These are phyloP conservation scores for Aulostomus chinensis DNA, from an alignment of 2,797 vertebrate genomes.

Conservation along the genomic window DNA sequence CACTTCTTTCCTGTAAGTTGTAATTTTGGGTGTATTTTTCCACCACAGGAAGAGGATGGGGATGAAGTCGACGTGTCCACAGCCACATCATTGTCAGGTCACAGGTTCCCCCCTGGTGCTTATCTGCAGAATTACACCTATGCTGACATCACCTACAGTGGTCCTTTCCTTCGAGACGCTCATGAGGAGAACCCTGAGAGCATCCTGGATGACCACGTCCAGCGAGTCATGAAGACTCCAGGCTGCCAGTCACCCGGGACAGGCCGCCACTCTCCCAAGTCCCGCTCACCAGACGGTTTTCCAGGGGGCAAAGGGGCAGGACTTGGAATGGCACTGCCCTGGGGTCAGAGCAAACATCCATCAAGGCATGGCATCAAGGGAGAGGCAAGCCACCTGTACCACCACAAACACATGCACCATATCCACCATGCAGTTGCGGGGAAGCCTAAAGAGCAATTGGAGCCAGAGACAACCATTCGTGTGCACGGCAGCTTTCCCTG, in stretches of 20 bases:
- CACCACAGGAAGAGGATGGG: slow-evolving; percentile 91
- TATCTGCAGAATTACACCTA: slow-evolving; percentile 86
- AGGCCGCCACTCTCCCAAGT: slow-evolving; percentile 89
- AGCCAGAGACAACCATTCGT: slow-evolving; percentile 79
- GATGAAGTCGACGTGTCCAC: slow-evolving; percentile 84
- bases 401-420: slow-evolving; percentile 90
- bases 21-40: too few species aligned
- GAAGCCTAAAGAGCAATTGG: slow-evolving; percentile 87
- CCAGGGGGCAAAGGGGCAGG: slow-evolving; percentile 74
- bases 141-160: slow-evolving; percentile 81
- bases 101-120: slow-evolving; percentile 84
- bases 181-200: slow-evolving; percentile 97
- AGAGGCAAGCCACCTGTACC: slow-evolving; percentile 79
- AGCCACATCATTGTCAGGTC: slow-evolving; percentile 76
- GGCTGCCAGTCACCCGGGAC: slow-evolving; percentile 93
- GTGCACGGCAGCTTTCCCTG: slow-evolving; percentile 80
- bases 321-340: slow-evolving; percentile 55
- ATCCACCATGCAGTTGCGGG: slow-evolving; percentile 75
- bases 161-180: slow-evolving; percentile 83
- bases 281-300: slow-evolving; percentile 87
- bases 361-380: slow-evolving; percentile 82
- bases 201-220: slow-evolving; percentile 97
- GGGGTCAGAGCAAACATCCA: slow-evolving; percentile 83
- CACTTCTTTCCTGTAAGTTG: background rate
- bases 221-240: slow-evolving; percentile 96